phyloP scores from a whole-genome alignment of 2,113 vertebrate genomes.

The Aythya baeri region DNA sequence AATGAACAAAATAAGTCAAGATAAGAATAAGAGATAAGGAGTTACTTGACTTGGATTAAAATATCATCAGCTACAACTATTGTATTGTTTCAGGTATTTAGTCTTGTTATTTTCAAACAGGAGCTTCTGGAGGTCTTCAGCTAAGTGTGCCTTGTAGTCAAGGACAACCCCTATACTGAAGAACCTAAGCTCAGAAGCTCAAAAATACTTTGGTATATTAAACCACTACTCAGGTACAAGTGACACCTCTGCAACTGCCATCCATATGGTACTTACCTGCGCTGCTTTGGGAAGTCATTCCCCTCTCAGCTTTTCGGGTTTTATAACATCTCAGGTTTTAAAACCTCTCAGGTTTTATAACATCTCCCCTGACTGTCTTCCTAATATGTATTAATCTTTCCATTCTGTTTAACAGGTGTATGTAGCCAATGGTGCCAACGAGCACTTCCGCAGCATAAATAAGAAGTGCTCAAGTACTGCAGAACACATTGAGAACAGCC shows the following conservation, averaged over 20 bases:
- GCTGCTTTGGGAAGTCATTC: neutral
- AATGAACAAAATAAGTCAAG: neutral
- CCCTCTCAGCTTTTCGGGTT: neutral
- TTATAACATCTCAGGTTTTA: neutral
- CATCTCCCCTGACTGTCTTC: neutral
- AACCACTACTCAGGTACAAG: neutral
- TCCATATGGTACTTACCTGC: fast-evolving
- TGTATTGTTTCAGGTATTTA: neutral
- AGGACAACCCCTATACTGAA: neutral
- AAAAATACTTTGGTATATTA: neutral
- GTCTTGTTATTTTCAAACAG: neutral
- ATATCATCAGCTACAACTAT: neutral
- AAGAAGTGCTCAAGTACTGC: neutral
- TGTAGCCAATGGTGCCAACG: neutral
- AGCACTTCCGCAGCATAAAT: neutral
- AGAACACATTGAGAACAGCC: neutral
- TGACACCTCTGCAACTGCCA: neutral
- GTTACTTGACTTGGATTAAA: neutral
- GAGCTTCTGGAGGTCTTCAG: neutral
- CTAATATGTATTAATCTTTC: neutral
- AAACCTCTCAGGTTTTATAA: neutral
- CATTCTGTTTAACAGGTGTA: neutral
- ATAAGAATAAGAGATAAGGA: neutral
- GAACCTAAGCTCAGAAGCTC: neutral
- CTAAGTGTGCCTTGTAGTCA: neutral